Base-by-base conservation (phyloP, 2,113 vertebrate species). In the Phalacrocorax carbo region DNA sequence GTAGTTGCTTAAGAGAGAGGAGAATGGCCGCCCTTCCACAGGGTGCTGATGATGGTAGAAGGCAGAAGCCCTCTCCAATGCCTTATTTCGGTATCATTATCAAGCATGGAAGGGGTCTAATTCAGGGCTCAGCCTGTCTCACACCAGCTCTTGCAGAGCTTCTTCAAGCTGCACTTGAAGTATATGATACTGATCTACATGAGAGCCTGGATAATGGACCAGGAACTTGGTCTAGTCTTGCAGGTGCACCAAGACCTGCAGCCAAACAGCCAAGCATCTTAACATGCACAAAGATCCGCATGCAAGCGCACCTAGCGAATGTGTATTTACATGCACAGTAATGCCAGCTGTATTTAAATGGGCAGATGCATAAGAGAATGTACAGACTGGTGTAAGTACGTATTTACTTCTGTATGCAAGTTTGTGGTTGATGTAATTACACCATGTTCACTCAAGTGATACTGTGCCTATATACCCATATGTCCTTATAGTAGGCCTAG, bases 151-250 rank as follows among this genome's bases (percentile, higher is more conserved):
- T 10, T 26, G 68, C 58, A 66, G 75, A 42, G 16, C 9, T 80
- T 54, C 42, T 49, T 32, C 78, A 49, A 44, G n/a, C 29, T 81
- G 27, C 27, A 1, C 21, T 29, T 61, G 62, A 71, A 60, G 11
- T 4, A 38, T 4, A 32, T 10, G 49, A 34, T 32, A 19, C 13
- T 70, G 32, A 3, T 2, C 8, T 2, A 1, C 1, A 0, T 5
- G 54, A 42, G 13, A 68, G 48, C 61, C 26, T 34, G 48, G 30
- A 30, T 5, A 16, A 7, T 0, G 7, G 40, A 3, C 10, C 4
- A 12, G 61, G 48, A 36, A 25, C 42, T 29, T 21, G 48, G 36
- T 60, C 13, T 16, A 6, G 11, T 2, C 22, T 10, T 51, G 25
- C 5, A 17, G 25, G 5, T n/a, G 36, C 44, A 3, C 54, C 29